Base-by-base conservation (phyloP, 2,888 invertebrate genomes). In the Scaptodrosophila latifasciaeformis region DNA sequence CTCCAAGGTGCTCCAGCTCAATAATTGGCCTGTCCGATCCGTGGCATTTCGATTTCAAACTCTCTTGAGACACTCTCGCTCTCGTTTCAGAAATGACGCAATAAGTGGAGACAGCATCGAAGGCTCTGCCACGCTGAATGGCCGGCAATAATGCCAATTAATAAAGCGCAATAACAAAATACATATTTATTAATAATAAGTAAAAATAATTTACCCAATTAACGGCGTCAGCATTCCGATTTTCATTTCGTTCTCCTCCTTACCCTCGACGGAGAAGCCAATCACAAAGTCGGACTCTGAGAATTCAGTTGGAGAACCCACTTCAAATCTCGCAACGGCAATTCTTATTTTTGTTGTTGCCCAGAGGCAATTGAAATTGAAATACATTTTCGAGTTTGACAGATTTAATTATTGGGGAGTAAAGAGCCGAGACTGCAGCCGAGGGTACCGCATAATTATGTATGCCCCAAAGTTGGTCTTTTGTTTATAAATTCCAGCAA, bases 171-270 rank as follows among this genome's bases (percentile, higher is more conserved):
- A 67, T 56, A 63, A 54, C 62, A 65, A 66, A 71, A 78, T 74
- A 69, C 76, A 74, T 69, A 74, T 74, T 74, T 78, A 74, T 74
- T 69, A 71, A 75, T 78, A 74, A 78, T 78, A 66, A 74, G 79
- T 71, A 51, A 66, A 54, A 78, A 78, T 74, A 78, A 74, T 74
- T 74, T 71, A 59, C 54, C 79, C 72, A 74, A 74, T 74, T 78
- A 74, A 78, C 69, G 59, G 72, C 71, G 50, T 62, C 79, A 62
- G 49, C 76, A 74, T 75, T 75, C 72, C 72, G 59, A 30, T 29
- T 54, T 54, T 51, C 56, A n/a, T 56, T 56, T 40, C 62, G 62
- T 18, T 55, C 27, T 51, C 43, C 48, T 51, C 17, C 31, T 34
- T 17, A 30, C 34, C 24, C 31, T 34, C 45, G 54, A 27, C 12